These are phyloP conservation scores for Tragopan temminckii DNA, from an alignment of 2,797 vertebrate species.

Conservation along the genomic window DNA sequence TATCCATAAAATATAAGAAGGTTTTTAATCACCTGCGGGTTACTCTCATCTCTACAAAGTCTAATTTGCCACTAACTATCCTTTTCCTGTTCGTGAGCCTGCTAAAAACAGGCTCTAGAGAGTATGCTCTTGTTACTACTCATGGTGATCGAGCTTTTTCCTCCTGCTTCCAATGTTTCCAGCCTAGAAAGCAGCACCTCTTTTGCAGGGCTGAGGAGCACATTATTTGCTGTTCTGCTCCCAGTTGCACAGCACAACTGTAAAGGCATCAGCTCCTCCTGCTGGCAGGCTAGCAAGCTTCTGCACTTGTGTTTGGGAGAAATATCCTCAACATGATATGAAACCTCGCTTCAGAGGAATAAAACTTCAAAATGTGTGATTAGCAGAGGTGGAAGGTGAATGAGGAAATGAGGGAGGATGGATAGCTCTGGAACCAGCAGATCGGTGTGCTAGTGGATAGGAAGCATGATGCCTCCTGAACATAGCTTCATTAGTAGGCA, in stretches of 20 bases:
- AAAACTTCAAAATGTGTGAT: background rate
- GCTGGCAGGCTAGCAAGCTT: constrained; percentile 16
- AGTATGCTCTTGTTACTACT: background rate
- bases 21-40: background rate
- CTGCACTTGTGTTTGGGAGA: background rate
- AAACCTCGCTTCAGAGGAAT: background rate
- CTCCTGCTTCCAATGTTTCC: background rate
- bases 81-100: background rate
- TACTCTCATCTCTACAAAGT: background rate
- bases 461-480: background rate
- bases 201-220: fast-evolving
- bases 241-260: background rate
- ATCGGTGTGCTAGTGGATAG: background rate
- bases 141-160: background rate
- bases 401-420: background rate
- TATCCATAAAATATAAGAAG: background rate
- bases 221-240: background rate
- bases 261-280: constrained; percentile 65
- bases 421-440: background rate
- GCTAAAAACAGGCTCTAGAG: background rate
- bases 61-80: background rate
- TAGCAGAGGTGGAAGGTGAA: background rate
- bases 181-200: background rate
- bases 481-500: background rate
- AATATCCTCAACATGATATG: background rate